phyloP scores from a whole-genome alignment of 2,797 vertebrate genomes.

The Lepilemur septentrionalis region DNA sequence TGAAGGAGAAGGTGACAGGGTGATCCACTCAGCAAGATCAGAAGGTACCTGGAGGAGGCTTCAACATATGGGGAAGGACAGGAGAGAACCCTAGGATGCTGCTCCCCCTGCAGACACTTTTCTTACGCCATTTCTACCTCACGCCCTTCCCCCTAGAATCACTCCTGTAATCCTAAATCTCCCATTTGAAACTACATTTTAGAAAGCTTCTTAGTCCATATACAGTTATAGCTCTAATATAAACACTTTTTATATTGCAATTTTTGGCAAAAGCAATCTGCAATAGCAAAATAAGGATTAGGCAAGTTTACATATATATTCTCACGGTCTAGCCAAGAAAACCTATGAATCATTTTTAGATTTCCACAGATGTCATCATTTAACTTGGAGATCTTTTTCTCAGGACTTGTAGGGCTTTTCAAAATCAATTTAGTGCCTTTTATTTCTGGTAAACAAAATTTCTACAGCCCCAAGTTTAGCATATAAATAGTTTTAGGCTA shows the following conservation, averaged over 20 bases:
- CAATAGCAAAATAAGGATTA: neutral
- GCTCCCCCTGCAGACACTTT: neutral
- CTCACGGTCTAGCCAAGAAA: slow-evolving; percentile 2
- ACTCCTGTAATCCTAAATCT: neutral
- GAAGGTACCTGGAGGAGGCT: neutral
- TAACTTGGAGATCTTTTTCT: slow-evolving; percentile 27
- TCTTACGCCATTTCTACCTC: neutral
- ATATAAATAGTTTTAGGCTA: slow-evolving; percentile 50
- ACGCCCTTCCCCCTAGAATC: neutral
- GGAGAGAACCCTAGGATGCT: neutral
- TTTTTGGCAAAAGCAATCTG: neutral
- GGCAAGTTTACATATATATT: neutral
- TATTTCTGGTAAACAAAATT: neutral
- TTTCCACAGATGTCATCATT: neutral
- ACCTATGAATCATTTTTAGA: neutral
- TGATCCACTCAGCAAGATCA: neutral
- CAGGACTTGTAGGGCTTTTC: neutral
- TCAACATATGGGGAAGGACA: neutral
- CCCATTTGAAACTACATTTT: neutral
- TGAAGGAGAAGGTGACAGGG: neutral
- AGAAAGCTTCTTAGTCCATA: neutral
- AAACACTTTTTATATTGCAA: neutral
- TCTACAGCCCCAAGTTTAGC: slow-evolving; percentile 3
- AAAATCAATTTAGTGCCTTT: neutral
- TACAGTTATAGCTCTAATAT: neutral